Evolutionary conservation across 2,888 invertebrate genomes (phyloP), one percentile per base, ranked within the genome.

Genomic region (Notodonta dromedarius): DNA sequence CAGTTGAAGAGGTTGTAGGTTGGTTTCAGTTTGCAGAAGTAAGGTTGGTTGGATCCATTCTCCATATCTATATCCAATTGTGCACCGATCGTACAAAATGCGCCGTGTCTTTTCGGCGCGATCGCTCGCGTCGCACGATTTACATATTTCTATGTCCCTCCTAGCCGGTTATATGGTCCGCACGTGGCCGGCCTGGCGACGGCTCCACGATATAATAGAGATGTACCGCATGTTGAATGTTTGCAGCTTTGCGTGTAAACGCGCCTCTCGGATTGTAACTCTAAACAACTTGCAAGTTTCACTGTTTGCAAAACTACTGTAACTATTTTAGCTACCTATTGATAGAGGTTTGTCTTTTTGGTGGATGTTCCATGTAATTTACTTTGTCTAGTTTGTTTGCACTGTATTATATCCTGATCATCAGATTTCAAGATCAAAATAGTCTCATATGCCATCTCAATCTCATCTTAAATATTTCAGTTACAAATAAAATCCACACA

Each of bases 61-160:
- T 24, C 1, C 24, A 24, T 24, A 24, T 24, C 24, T 24, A 24
- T 24, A 24, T 24, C 24, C 80, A 80, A 81, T 81, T 84, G 77
- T 77, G 77, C 70, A 69, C 68, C 74, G 76, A 78, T 81, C 70
- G 76, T 81, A 85, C 78, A 77, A 78, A 80, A 84, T 81, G 80
- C 79, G 75, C 73, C 65, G 65, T 71, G 73, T 73, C 84, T 80
- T 86, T 86, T 89, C 86, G 86, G 85, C 85, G 82, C 82, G 83
- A 73, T 77, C 74, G 67, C 65, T 60, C 4, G 75, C 62, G 67
- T 70, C 68, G 69, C 72, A 67, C 79, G 73, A 90, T 90, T 90
- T 86, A 80, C 88, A 88, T 91, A 88, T 87, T 85, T 84, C 81
- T 79, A 79, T 81, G 80, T 78, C 75, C 77, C 72, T 71, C 64